phyloP scores from a whole-genome alignment of 2,113 vertebrate species.

The Rhynchomys soricoides region DNA sequence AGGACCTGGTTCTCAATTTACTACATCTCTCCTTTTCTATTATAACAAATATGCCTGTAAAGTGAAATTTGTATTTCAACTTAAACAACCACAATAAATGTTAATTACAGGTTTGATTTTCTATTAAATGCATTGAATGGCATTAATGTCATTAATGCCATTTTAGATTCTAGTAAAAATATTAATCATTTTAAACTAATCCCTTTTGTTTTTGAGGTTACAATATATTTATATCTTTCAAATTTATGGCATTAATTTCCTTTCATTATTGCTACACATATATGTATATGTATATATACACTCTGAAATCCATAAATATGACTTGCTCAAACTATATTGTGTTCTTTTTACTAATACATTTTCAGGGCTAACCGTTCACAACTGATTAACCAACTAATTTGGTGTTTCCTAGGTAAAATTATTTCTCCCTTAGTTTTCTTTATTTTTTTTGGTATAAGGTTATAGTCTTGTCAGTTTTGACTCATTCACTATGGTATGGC shows the following conservation, averaged over 20 bases:
- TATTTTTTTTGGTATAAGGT: not conserved
- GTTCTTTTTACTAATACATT: not conserved
- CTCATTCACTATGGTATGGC: not conserved
- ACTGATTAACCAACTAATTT: accelerated
- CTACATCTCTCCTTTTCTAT: not conserved
- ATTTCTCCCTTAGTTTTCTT: not conserved
- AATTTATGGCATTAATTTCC: not conserved
- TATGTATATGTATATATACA: not conserved
- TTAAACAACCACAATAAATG: not conserved
- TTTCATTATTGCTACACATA: not conserved
- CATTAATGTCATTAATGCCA: not conserved
- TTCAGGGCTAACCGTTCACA: not conserved
- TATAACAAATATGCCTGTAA: not conserved
- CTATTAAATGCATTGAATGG: not conserved
- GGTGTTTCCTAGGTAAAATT: accelerated
- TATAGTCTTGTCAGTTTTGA: not conserved
- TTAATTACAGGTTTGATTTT: not conserved
- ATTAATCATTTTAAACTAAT: not conserved
- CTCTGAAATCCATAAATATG: not conserved
- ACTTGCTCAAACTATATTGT: not conserved
- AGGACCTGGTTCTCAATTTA: not conserved
- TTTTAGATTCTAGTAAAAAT: not conserved
- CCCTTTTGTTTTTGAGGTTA: not conserved
- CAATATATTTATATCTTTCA: not conserved
- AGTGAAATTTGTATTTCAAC: not conserved